Evolutionary conservation across 2,888 invertebrate genomes (phyloP), one percentile per base, ranked within the genome.

Genomic region (Molorchus minor): DNA sequence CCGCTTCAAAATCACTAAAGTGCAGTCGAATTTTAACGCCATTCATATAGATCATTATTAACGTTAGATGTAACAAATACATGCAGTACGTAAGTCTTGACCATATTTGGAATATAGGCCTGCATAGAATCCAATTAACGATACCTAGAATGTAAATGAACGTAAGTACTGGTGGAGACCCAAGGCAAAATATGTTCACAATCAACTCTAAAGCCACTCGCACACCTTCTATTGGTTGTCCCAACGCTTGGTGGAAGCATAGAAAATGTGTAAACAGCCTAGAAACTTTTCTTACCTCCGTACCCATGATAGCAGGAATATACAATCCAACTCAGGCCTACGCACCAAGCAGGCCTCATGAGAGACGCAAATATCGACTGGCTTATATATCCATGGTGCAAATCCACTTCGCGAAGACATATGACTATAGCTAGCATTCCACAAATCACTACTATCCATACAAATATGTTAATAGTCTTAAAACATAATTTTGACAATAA

Each of bases 321-420:
- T 19, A 49, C 49, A 13, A 64, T 45, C 41, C 54, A 64, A 29
- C 25, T 30, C 17, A 64, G 17, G 0, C 53, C 56, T 21, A 61
- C 17, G 35, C 61, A 61, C 64, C 64, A 64, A 30, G 58, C 56
- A 1, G 64, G 64, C 45, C 58, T 61, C 12, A 60, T 49, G 12
- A 61, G 40, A 3, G 56, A 56, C 56, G 40, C 52, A 57, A 30
- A 64, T 38, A n/a, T n/a, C n/a, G n/a, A n/a, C n/a, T n/a, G n/a
- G n/a, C n/a, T n/a, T n/a, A n/a, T n/a, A n/a, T n/a, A n/a, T n/a
- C n/a, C n/a, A n/a, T n/a, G n/a, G n/a, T n/a, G n/a, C n/a, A n/a
- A n/a, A n/a, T n/a, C n/a, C n/a, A n/a, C n/a, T n/a, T 25, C 4
- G 5, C 8, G 25, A 8, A 25, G 8, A 25, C 25, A 4, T 25